Evolutionary conservation across 2,888 invertebrate species (phyloP).

Genomic region (Agelastica alni): DNA sequence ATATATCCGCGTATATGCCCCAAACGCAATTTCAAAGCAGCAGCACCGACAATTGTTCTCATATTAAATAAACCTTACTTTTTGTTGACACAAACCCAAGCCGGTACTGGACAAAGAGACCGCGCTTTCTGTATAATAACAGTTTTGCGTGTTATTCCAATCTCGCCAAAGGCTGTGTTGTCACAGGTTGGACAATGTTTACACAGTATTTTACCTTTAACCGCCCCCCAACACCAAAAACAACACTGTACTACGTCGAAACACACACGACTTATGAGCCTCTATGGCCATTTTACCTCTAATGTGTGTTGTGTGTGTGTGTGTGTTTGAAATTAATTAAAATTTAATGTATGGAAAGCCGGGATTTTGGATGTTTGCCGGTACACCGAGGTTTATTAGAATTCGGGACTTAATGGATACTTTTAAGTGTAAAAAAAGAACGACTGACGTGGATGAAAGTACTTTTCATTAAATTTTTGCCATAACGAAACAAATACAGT

Average conservation of each 20-base stretch:
- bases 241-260: constrained; percentile 30
- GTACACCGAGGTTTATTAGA: constrained; percentile 31
- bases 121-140: constrained; percentile 45
- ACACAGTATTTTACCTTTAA: constrained; percentile 38
- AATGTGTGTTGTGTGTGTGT: constrained; percentile 34
- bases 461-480: constrained; percentile 4
- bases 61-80: constrained; percentile 7
- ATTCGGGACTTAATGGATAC: constrained; percentile 23
- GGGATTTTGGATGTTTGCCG: constrained; percentile 30
- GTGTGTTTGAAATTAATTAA: constrained; percentile 40
- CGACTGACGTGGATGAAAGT: not conserved
- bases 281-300: constrained; percentile 35
- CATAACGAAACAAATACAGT: too few species aligned
- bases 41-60: not conserved
- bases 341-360: constrained; percentile 35
- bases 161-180: constrained; percentile 44
- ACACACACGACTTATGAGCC: constrained; percentile 36
- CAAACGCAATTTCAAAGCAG: too few species aligned
- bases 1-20: too few species aligned
- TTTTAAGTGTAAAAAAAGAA: constrained; percentile 17
- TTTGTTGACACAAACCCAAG: constrained; percentile 12
- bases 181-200: constrained; percentile 44
- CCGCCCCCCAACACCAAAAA: constrained; percentile 36
- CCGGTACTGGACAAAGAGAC: constrained; percentile 27
- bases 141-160: constrained; percentile 49